phyloP scores from a whole-genome alignment of 2,888 invertebrate genomes.

The Palloptera scutellata region DNA sequence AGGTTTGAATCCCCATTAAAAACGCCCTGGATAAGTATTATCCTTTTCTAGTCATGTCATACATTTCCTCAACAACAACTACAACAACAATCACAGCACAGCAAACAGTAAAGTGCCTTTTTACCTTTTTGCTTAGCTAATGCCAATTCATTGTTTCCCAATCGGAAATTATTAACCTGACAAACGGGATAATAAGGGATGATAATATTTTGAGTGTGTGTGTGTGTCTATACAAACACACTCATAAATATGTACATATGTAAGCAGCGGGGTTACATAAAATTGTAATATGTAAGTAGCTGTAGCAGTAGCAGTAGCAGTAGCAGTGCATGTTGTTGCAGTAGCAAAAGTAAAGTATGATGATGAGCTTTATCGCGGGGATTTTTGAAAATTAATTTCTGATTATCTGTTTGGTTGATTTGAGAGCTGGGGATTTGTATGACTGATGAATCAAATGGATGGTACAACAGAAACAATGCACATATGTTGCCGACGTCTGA shows the following conservation, averaged over 20 bases:
- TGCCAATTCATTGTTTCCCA: slow-evolving; percentile 24
- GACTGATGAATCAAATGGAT: slow-evolving; percentile 18
- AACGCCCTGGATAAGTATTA: too few species aligned
- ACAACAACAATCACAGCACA: too few species aligned
- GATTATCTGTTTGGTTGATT: slow-evolving; percentile 61
- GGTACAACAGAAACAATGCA: slow-evolving; percentile 43
- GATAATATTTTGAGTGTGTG: background rate
- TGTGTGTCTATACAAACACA: background rate
- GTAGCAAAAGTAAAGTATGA: too few species aligned
- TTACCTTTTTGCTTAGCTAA: background rate
- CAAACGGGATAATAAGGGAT: slow-evolving; percentile 54
- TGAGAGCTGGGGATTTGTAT: slow-evolving; percentile 19
- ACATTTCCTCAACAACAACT: too few species aligned
- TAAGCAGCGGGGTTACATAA: background rate
- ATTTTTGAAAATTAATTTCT: slow-evolving; percentile 63
- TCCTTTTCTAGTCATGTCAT: too few species aligned
- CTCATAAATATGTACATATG: slow-evolving; percentile 1
- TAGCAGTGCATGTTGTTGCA: too few species aligned
- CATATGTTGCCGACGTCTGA: slow-evolving; percentile 45
- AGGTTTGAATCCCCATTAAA: too few species aligned
- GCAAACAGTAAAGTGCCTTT: too few species aligned
- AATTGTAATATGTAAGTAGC: too few species aligned
- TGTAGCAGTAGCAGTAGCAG: too few species aligned
- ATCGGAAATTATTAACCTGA: slow-evolving; percentile 49
- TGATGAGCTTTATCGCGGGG: slow-evolving; percentile 23